A percentile compares a stretch with the other conserved stretches of the same genome.
Evolutionary conservation across 2,113 vertebrate species (phyloP).

Genomic region (Pterocles burchelli): DNA sequence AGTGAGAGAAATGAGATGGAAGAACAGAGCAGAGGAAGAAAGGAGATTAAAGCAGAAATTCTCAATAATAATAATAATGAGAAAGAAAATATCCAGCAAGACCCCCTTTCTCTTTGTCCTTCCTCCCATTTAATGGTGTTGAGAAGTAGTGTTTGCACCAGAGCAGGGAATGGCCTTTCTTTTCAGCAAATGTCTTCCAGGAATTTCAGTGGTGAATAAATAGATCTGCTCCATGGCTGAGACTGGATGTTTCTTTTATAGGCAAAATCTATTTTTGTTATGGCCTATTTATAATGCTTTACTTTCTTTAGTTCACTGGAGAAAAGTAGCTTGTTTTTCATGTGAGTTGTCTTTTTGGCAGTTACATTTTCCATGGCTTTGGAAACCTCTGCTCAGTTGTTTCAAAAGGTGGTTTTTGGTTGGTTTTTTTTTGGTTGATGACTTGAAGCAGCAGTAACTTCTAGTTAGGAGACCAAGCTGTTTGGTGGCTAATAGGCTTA

Average conservation of each 20-base stretch:
- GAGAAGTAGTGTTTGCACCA: background rate
- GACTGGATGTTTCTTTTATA: constrained; percentile 26
- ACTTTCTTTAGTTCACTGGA: background rate
- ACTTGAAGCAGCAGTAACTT: background rate
- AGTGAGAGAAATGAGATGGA: background rate
- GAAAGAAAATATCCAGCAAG: background rate
- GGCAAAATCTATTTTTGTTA: constrained; percentile 35
- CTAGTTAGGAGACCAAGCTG: background rate
- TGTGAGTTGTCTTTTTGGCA: background rate
- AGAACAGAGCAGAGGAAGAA: background rate
- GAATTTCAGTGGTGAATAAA: constrained; percentile 19
- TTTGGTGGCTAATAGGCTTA: background rate
- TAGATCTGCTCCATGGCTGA: background rate
- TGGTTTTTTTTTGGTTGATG: background rate
- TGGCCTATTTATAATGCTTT: constrained; percentile 16
- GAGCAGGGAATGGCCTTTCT: background rate
- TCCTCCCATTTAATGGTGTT: background rate
- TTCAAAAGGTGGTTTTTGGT: background rate
- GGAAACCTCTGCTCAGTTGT: background rate
- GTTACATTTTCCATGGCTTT: background rate
- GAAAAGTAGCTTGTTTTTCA: background rate
- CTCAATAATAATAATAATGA: background rate
- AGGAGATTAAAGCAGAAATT: background rate
- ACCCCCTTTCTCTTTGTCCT: background rate
- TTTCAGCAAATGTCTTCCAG: background rate